Conservation (phyloP, 2,888 invertebrate species). For the Apodemia mormo region DNA sequence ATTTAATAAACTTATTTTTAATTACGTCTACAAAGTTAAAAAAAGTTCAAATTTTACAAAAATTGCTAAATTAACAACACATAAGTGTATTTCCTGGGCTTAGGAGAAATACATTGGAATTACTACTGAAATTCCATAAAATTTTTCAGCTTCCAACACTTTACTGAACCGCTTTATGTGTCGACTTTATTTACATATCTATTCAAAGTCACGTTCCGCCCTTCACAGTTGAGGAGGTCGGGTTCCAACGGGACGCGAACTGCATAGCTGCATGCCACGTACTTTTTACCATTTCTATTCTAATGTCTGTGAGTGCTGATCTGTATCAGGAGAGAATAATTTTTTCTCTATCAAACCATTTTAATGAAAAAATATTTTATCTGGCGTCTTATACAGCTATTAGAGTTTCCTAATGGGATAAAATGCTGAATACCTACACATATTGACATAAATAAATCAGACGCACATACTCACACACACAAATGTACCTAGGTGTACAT, state of each 20-base stretch:
- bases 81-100: not conserved
- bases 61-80: too few relatives aligned
- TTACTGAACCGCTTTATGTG: not conserved
- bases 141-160: not conserved
- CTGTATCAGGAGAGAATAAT: not conserved
- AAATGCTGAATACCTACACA: too few relatives aligned
- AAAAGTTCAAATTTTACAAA: too few relatives aligned
- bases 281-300: not conserved
- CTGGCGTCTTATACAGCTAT: too few relatives aligned
- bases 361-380: too few relatives aligned
- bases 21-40: too few relatives aligned
- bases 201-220: constrained; percentile 1
- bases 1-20: too few relatives aligned
- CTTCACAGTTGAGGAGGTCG: not conserved
- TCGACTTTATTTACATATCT: not conserved
- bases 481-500: too few relatives aligned
- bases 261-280: not conserved
- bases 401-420: too few relatives aligned
- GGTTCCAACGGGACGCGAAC: not conserved
- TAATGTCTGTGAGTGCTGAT: not conserved
- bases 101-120: not conserved
- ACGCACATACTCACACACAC: too few relatives aligned
- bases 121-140: not conserved
- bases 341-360: not conserved
- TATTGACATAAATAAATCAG: too few relatives aligned